Percentiles rank a stretch among this genome's conserved stretches.
phyloP scores from a whole-genome alignment of 2,888 invertebrate genomes.

The Taenaris catops region DNA sequence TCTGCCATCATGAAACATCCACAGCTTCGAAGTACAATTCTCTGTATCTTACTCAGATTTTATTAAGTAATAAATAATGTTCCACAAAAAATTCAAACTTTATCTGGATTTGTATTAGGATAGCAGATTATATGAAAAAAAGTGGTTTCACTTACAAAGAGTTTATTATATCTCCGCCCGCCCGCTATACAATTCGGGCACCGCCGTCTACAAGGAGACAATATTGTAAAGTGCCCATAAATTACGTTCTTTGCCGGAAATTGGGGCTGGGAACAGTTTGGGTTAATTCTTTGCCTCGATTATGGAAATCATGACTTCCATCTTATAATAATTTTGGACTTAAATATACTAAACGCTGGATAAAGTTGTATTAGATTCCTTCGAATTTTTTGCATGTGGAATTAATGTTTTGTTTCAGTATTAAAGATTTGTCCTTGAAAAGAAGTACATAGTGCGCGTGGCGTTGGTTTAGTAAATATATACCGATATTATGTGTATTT shows the following conservation, averaged over 20 bases:
- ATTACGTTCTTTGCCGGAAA: constrained; percentile 20
- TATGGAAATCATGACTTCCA: constrained; percentile 3
- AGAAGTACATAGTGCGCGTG: no score
- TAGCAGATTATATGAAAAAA: constrained; percentile 9
- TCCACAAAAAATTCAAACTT: constrained; percentile 1
- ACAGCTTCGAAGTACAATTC: no score
- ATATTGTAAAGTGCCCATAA: constrained; percentile 22
- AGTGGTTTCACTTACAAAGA: constrained; percentile 16
- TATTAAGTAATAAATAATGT: no score
- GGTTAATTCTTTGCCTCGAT: constrained; percentile 4
- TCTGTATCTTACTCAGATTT: no score
- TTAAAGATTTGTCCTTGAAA: no score
- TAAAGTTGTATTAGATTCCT: no score
- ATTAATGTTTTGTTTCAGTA: no score
- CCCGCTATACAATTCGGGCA: constrained; percentile 11
- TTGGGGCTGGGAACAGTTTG: constrained; percentile 4
- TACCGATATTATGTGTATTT: no score
- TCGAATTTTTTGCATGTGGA: background rate
- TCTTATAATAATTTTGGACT: no score
- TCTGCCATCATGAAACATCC: no score
- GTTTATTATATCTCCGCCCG: constrained; percentile 8
- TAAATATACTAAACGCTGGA: no score
- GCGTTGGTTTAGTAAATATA: no score
- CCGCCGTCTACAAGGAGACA: constrained; percentile 14
- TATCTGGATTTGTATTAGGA: constrained; percentile 4